Percentiles rank a stretch among this genome's conserved stretches.
These are phyloP conservation scores for Alosa alosa DNA, from an alignment of 2,113 vertebrate species.

Conservation along the genomic window DNA sequence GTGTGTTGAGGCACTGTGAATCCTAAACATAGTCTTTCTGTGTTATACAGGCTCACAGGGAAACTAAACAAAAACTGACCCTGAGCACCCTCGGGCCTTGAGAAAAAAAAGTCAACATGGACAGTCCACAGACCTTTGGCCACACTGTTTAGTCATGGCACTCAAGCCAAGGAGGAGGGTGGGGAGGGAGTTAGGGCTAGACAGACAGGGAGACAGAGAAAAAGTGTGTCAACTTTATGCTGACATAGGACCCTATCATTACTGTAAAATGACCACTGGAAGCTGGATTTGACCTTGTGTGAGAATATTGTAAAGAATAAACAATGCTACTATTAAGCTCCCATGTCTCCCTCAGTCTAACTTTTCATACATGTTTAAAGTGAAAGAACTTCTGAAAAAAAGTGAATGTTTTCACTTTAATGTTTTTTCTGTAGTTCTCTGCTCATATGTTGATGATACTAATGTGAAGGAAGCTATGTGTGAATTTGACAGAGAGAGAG, in stretches of 20 bases:
- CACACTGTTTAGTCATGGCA: background rate
- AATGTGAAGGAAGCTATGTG: background rate
- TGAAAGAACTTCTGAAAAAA: too few relatives aligned
- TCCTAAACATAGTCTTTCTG: background rate
- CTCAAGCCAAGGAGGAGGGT: background rate
- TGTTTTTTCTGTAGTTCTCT: too few relatives aligned
- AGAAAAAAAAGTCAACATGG: slow-evolving; percentile 8
- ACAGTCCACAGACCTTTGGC: slow-evolving; percentile 34
- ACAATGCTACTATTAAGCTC: too few relatives aligned
- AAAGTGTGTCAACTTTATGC: too few relatives aligned
- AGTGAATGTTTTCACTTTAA: background rate
- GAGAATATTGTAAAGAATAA: too few relatives aligned
- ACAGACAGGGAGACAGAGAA: background rate
- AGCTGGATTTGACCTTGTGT: too few relatives aligned
- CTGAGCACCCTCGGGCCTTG: background rate
- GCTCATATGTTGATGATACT: background rate
- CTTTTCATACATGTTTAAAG: too few relatives aligned
- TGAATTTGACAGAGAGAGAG: background rate
- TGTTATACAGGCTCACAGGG: background rate
- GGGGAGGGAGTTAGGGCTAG: background rate
- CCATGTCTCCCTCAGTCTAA: too few relatives aligned
- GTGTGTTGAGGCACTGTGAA: background rate
- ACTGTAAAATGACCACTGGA: too few relatives aligned
- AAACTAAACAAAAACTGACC: slow-evolving; percentile 21
- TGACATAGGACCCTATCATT: too few relatives aligned